Base-by-base conservation (phyloP, 1,140 invertebrate genomes). In the Charaxes varanes region DNA sequence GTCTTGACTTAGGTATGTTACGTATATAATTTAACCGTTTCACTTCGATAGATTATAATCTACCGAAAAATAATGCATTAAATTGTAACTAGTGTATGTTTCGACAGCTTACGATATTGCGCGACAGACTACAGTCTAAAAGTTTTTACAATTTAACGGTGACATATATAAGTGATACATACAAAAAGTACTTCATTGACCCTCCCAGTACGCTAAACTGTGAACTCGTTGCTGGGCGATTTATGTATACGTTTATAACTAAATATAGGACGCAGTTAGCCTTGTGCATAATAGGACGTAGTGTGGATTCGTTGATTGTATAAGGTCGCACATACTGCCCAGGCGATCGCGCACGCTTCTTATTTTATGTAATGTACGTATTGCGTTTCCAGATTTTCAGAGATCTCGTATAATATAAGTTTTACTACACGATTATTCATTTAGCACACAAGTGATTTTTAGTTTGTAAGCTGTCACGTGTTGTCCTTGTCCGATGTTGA, bases 321-420 rank as follows among this genome's bases (percentile, higher is more conserved):
- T 16, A 30, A 16, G 14, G 15, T 18, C 15, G n/a, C 28, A 31
- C 18, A 31, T 31, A 31, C 28, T 31, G 28, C 15, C 15, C 22
- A 14, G 14, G 28, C 22, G 21, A 23, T 41, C 26, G 41, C 32
- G 44, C 61, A 64, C 58, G 63, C 61, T 65, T 62, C 56, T 66
- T 56, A 53, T 54, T 57, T 54, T 63, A 60, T 63, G 35, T 66
- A 70, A 66, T 69, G 61, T 81, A 73, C 63, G 68, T 78, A 66
- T 71, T 67, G 63, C 63, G 65, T 80, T 77, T 82, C 73, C 71
- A 78, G 69, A 79, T 73, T 82, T 79, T 77, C 76, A 77, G 78
- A 78, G 78, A 82, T 82, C 78, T 82, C 78, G 78, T 78, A 77
- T 73, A 56, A 55, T 74, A 76, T 76, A 74, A 68, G 65, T 76